Base-by-base conservation (phyloP, 2,797 vertebrate species). In the Mormyrus proboscirostris region DNA sequence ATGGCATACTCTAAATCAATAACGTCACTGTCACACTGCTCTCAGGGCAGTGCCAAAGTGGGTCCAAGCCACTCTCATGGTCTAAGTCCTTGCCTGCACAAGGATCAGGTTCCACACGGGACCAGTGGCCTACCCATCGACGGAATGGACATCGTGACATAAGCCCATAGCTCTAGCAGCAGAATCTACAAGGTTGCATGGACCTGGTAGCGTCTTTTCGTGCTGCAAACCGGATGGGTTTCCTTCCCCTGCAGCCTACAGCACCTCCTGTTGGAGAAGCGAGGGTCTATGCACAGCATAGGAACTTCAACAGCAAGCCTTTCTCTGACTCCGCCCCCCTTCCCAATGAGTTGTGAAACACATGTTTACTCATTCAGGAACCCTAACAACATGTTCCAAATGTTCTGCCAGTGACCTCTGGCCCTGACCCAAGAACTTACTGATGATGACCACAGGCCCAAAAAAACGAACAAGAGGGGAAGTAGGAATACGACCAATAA, bases 331-430 rank as follows among this genome's bases (percentile, higher is more conserved):
- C 86, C 16, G 1, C 51, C 51, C 19, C 53, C 10, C 29, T 16
- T 9, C 33, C 76, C 41, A 6, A n/a, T 62, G 51, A 50, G 47
- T 88, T 50, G 12, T 49, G 79, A 62, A 89, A 89, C 55, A 89
- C 55, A 65, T 89, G 88, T 89, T 89, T 89, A 89, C 82, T 79
- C 41, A 44, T 55, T 55, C 83, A 12, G 57, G 16, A 7, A 10
- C 82, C 79, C 53, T 65, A 62, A 38, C 38, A 19, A 22, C 41
- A 85, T 25, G 79, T 85, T 89, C 53, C 38, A 41, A 50, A 85
- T 85, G 82, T 86, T 44, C 55, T 62, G 55, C 79, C 82, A 85
- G 55, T 79, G 51, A 49, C 79, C 38, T 65, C 82, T 69, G 83
- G n/a, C 65, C 2, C 12, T 10, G 25, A 9, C 41, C 73, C 65